Evolutionary conservation across 2,888 invertebrate species (phyloP).

Genomic region (Erynnis tages): DNA sequence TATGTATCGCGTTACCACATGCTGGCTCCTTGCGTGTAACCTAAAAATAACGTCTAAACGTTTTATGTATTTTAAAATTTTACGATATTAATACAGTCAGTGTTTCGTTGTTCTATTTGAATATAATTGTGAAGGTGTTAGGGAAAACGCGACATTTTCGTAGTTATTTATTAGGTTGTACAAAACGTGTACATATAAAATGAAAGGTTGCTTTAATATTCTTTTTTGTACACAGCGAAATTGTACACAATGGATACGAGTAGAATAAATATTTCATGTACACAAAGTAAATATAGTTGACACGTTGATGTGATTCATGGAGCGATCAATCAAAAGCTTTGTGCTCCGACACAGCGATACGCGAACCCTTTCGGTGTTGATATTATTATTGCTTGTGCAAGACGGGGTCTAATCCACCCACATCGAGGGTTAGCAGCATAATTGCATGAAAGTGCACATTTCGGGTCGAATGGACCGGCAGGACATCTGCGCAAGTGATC

Average conservation of each 20-base stretch:
- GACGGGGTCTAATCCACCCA: conserved; percentile 42
- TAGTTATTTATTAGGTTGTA: too few species aligned
- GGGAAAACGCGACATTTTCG: background rate
- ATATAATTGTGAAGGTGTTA: too few species aligned
- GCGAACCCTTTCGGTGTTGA: conserved; percentile 44
- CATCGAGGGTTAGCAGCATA: conserved; percentile 37
- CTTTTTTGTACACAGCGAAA: background rate
- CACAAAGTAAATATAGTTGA: conserved; percentile 14
- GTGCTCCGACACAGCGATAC: conserved; percentile 47
- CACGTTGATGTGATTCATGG: conserved; percentile 25
- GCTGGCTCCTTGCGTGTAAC: conserved; percentile 3
- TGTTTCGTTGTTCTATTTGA: too few species aligned
- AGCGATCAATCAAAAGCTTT: conserved; percentile 36
- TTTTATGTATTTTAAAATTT: background rate
- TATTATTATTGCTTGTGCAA: conserved; percentile 27
- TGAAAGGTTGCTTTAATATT: background rate
- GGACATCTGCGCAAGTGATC: conserved; percentile 53
- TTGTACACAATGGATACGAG: conserved; percentile 2
- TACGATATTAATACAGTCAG: too few species aligned
- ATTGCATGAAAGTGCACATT: conserved; percentile 50
- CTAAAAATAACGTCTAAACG: background rate
- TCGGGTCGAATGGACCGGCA: conserved; percentile 43
- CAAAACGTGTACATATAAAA: background rate
- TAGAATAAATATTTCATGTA: conserved; percentile 19
- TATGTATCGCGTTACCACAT: conserved; percentile 12